phyloP scores from a whole-genome alignment of 2,797 vertebrate species.

The Melanotaenia trifasciata region DNA sequence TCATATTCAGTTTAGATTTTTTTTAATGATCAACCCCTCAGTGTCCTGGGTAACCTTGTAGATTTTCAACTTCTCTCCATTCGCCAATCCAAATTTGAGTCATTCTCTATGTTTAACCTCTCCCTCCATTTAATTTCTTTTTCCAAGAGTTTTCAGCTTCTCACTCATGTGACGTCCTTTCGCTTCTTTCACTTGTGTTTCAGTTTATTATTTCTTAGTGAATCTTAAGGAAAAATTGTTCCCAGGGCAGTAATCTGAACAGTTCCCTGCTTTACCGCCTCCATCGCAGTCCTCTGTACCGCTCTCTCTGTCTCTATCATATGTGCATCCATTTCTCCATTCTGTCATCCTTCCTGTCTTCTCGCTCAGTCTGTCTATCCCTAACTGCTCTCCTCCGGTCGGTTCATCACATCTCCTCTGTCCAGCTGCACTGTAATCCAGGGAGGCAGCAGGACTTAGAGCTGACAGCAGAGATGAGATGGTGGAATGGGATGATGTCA shows the following conservation, averaged over 20 bases:
- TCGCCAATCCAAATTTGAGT: slow-evolving; percentile 40
- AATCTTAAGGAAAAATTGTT: slow-evolving; percentile 30
- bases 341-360: slow-evolving; percentile 40
- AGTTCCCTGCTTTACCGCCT: slow-evolving; percentile 13
- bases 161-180: slow-evolving; percentile 2
- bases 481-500: slow-evolving; percentile 80
- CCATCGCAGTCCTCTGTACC: slow-evolving; percentile 9
- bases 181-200: slow-evolving; percentile 9
- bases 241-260: slow-evolving; percentile 7
- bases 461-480: slow-evolving; percentile 80
- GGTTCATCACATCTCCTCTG: slow-evolving; percentile 51
- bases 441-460: slow-evolving; percentile 79
- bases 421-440: slow-evolving; percentile 78
- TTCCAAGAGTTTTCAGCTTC: slow-evolving; percentile 18
- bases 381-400: slow-evolving; percentile 38
- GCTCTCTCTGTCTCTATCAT: slow-evolving; percentile 7
- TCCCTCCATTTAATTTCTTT: slow-evolving; percentile 25
- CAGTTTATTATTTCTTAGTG: slow-evolving; percentile 9
- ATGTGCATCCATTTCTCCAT: slow-evolving; percentile 33
- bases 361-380: slow-evolving; percentile 46
- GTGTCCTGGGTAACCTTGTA: not conserved
- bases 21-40: slow-evolving; percentile 5
- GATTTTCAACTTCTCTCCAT: slow-evolving; percentile 2
- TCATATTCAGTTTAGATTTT: not conserved
- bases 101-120: slow-evolving; percentile 15